Conservation (phyloP, 1,140 invertebrate genomes). For the Agraylea sexmaculata region DNA sequence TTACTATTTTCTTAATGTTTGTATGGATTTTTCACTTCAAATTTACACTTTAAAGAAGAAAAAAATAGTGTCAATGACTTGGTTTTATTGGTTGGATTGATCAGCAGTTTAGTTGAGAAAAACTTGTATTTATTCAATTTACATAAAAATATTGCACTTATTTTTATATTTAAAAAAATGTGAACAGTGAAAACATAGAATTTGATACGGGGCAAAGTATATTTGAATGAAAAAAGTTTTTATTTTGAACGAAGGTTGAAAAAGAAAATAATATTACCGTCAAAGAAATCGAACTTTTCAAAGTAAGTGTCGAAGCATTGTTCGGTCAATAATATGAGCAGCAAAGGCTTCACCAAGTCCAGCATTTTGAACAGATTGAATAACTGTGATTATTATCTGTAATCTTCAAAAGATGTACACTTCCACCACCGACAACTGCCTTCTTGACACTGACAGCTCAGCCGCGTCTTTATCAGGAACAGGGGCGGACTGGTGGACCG, state of each 20-base stretch:
- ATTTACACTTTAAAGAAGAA: not conserved
- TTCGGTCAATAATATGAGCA: slow-evolving; percentile 47
- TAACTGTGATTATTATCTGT: not conserved
- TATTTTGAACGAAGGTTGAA: too few species aligned
- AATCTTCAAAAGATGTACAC: too few species aligned
- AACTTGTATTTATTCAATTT: not conserved
- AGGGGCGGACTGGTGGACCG: too few species aligned
- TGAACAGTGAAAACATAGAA: not conserved
- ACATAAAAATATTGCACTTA: not conserved
- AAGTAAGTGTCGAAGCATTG: slow-evolving; percentile 68
- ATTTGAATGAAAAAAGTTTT: too few species aligned
- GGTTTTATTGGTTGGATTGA: too few species aligned
- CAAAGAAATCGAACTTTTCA: slow-evolving; percentile 57
- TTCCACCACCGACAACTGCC: too few species aligned
- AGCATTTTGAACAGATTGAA: not conserved
- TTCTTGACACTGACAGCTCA: too few species aligned
- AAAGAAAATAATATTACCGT: slow-evolving; percentile 42
- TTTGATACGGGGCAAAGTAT: slow-evolving; percentile 8
- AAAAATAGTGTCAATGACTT: too few species aligned
- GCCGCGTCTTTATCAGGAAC: too few species aligned
- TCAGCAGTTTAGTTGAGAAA: too few species aligned
- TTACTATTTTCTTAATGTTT: not conserved
- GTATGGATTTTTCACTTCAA: not conserved
- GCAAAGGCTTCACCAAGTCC: slow-evolving; percentile 13
- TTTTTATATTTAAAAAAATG: too few species aligned